Conservation (phyloP, 2,113 vertebrate species). For the Raja brachyura region DNA sequence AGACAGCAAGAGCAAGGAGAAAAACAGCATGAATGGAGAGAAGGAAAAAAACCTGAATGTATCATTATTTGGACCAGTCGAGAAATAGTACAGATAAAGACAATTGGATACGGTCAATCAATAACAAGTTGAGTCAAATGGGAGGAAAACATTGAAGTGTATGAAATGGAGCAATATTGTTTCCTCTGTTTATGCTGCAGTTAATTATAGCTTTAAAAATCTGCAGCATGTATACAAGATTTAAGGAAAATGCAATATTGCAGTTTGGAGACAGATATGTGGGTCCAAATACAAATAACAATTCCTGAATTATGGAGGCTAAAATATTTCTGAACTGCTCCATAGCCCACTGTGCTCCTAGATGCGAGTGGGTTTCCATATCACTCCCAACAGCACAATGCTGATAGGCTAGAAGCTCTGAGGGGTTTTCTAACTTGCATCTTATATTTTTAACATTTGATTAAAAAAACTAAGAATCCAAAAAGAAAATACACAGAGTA, state of each 20-base stretch:
- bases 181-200: background rate
- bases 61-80: background rate
- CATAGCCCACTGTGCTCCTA: no score
- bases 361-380: background rate
- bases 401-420: background rate
- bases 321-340: background rate
- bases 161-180: background rate
- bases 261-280: background rate
- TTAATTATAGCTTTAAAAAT: background rate
- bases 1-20: conserved; percentile 34
- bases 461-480: background rate
- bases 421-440: background rate
- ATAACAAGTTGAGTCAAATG: background rate
- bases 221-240: background rate
- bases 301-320: background rate
- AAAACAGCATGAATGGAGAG: conserved; percentile 40
- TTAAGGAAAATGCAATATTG: background rate
- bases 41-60: conserved; percentile 33
- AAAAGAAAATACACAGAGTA: background rate
- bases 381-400: background rate
- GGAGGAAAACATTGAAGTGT: background rate
- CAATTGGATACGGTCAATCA: background rate
- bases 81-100: background rate
- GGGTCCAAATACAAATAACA: background rate
- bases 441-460: background rate